phyloP scores from a whole-genome alignment of 92 coral and sea anemone genomes.

The Palythoa grandiflora region DNA sequence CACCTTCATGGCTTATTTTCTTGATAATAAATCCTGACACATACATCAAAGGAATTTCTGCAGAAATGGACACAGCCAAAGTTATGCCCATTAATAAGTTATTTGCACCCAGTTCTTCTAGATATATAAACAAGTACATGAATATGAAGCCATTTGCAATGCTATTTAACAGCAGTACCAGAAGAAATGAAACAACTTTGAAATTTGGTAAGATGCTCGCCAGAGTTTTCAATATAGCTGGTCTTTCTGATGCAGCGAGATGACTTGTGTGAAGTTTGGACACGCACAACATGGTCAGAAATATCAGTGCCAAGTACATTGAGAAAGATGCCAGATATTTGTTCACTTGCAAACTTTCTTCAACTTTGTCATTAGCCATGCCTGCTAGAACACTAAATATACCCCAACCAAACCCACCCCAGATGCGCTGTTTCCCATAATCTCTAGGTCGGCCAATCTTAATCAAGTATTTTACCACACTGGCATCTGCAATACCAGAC shows the following conservation, averaged over 20 bases:
- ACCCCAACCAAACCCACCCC: conserved; percentile 38
- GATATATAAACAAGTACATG: conserved; percentile 52
- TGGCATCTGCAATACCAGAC: conserved; percentile 36
- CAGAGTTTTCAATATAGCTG: conserved; percentile 51
- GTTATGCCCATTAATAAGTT: conserved; percentile 65
- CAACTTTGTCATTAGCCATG: conserved; percentile 58
- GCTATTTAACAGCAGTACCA: conserved; percentile 57
- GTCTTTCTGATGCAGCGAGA: conserved; percentile 51
- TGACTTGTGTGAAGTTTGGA: conserved; percentile 53
- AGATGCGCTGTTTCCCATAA: conserved; percentile 46
- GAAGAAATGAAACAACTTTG: conserved; percentile 51
- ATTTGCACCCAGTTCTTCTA: conserved; percentile 57
- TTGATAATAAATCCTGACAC: conserved; percentile 58
- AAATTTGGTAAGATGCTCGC: conserved; percentile 43
- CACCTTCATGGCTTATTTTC: conserved; percentile 57
- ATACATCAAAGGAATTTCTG: conserved; percentile 69
- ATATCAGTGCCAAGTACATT: conserved; percentile 33
- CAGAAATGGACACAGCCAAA: conserved; percentile 32
- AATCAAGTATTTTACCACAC: conserved; percentile 20
- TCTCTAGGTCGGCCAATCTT: conserved; percentile 44
- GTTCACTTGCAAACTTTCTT: conserved; percentile 25
- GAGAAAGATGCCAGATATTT: conserved; percentile 64
- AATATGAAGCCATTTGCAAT: conserved; percentile 26
- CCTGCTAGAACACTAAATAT: conserved; percentile 54
- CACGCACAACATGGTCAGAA: conserved; percentile 32